Base-by-base conservation (phyloP, 1,140 invertebrate genomes). In the Drosophila mauritiana region DNA sequence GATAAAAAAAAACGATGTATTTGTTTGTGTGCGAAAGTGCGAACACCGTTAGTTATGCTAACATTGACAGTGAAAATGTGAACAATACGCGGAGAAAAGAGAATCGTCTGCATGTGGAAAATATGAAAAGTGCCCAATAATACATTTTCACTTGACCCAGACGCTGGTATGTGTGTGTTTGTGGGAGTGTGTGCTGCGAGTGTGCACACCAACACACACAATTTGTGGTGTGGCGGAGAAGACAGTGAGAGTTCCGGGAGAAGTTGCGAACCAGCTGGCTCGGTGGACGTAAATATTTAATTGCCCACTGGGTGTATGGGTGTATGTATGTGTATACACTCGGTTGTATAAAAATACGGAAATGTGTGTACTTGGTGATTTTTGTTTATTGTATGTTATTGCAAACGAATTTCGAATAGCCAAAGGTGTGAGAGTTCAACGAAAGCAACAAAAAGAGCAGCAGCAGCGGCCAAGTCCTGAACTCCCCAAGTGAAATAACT, bases 231-330 rank as follows among this genome's bases (percentile, higher is more conserved):
- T 34, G 45, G 31, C 11, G 25, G 25, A 40, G 58, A 39, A 45
- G 63, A 63, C 42, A 69, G 40, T 59, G 31, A 51, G 48, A 46
- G 64, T 57, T 69, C 51, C 67, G 63, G 67, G 63, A 56, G 67
- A 68, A 70, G 63, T 70, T 70, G 65, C 65, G 52, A 70, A 57
- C 68, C 68, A 72, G 68, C 68, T 72, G 68, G 68, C 67, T 72
- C 52, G 52, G 42, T 49, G 51, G 64, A 70, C 43, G 64, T 70
- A 70, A 48, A 69, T 70, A 70, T 56, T 69, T 69, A 68, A 56
- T 39, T 70, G 64, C 64, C 49, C 64, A 68, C 17, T 52, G 61
- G 25, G 40, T 64, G 22, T 49, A 17, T 20, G 20, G 2, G 20
- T 20, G 20, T 22, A 22, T 22, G 20, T 2, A 22, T 57, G 57